Evolutionary conservation across 2,888 invertebrate genomes (phyloP).

Genomic region (Perizoma affinitatum): DNA sequence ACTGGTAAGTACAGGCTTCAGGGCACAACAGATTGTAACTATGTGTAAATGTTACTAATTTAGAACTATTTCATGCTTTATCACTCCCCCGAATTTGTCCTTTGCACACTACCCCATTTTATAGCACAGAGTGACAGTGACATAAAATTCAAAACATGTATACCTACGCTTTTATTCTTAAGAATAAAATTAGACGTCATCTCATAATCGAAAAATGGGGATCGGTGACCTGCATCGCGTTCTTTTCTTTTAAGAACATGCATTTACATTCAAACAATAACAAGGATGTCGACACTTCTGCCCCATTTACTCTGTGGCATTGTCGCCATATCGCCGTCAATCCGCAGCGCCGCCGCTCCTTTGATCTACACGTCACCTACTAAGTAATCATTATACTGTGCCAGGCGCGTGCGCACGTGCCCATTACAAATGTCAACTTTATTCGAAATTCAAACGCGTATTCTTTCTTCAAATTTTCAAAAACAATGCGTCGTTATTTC

Average conservation of each 20-base stretch:
- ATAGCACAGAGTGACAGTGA: too few relatives aligned
- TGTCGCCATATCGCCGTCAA: conserved; percentile 53
- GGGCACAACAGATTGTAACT: too few relatives aligned
- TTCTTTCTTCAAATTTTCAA: conserved; percentile 50
- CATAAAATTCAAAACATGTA: too few relatives aligned
- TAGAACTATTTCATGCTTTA: too few relatives aligned
- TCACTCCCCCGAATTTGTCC: too few relatives aligned
- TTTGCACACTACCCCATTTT: too few relatives aligned
- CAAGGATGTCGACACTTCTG: conserved; percentile 31
- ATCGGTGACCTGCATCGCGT: too few relatives aligned
- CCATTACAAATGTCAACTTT: conserved; percentile 53
- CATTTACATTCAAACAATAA: conserved; percentile 23
- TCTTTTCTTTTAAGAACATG: conserved; percentile 8
- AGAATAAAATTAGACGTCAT: too few relatives aligned
- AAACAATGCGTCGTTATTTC: conserved; percentile 58
- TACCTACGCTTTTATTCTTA: too few relatives aligned
- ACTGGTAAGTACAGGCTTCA: too few relatives aligned
- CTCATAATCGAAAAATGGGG: too few relatives aligned
- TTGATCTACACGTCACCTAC: conserved; percentile 46
- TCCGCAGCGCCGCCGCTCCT: conserved; percentile 56
- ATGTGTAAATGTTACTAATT: too few relatives aligned
- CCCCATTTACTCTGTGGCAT: conserved; percentile 46
- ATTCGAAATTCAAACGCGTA: conserved; percentile 60
- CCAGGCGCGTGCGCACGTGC: conserved; percentile 72
- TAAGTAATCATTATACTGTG: conserved; percentile 20